These are phyloP conservation scores for Hylaeus volcanicus DNA, from an alignment of 1,140 invertebrate genomes.

Conservation along the genomic window DNA sequence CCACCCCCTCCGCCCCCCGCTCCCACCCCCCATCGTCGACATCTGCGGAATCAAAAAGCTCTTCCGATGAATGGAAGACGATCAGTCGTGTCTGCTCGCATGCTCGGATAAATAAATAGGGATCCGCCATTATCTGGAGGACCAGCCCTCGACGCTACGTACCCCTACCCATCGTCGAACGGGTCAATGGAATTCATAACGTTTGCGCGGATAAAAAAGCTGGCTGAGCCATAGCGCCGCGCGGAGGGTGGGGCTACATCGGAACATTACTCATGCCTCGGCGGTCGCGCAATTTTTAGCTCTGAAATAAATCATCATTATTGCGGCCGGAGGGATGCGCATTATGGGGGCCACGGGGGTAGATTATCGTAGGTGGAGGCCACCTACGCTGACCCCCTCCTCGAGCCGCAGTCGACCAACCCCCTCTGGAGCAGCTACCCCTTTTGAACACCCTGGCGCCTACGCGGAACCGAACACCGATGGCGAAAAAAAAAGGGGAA, in stretches of 20 bases:
- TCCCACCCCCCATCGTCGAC: conserved; percentile 5
- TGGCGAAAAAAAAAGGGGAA: too few species aligned
- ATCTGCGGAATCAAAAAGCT: conserved; percentile 64
- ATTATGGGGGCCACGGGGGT: conserved; percentile 75
- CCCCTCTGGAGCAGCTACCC: too few species aligned
- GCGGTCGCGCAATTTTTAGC: conserved; percentile 78
- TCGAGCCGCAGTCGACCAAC: background rate
- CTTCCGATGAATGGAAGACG: conserved; percentile 65
- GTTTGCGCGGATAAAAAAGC: conserved; percentile 73
- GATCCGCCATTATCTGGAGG: conserved; percentile 76
- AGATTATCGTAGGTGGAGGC: conserved; percentile 73
- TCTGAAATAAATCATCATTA: conserved; percentile 80
- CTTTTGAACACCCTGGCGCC: too few species aligned
- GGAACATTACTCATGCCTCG: conserved; percentile 78
- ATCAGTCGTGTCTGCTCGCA: conserved; percentile 67
- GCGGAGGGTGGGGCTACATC: conserved; percentile 70
- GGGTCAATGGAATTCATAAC: conserved; percentile 79
- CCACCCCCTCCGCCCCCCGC: too few species aligned
- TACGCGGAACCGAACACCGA: too few species aligned
- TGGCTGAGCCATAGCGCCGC: conserved; percentile 57
- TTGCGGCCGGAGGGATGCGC: conserved; percentile 76
- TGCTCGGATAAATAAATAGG: conserved; percentile 76
- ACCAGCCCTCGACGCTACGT: conserved; percentile 72
- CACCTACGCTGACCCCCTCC: conserved; percentile 33
- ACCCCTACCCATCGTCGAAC: conserved; percentile 64